These are phyloP conservation scores for Cremastinae sp. DNA, from an alignment of 2,888 invertebrate genomes.

Conservation along the genomic window DNA sequence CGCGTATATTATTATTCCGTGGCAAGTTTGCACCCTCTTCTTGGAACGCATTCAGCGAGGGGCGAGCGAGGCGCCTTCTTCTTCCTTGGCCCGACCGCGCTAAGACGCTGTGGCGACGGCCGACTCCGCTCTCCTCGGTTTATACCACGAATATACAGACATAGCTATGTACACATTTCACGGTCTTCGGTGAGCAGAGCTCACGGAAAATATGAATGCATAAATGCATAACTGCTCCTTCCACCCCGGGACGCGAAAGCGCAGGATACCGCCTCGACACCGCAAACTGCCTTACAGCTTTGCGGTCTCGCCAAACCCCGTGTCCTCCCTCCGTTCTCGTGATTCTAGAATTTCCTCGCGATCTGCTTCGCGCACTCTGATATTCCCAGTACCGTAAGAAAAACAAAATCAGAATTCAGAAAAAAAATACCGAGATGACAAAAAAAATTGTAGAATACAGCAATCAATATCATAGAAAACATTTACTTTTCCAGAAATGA, in stretches of 20 bases:
- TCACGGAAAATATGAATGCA: constrained; percentile 79
- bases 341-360: constrained; percentile 66
- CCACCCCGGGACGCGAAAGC: constrained; percentile 57
- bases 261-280: constrained; percentile 59
- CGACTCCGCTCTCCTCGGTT: constrained; percentile 69
- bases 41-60: constrained; percentile 61
- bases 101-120: constrained; percentile 65
- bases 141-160: constrained; percentile 12
- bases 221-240: constrained; percentile 79
- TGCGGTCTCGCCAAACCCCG: constrained; percentile 51
- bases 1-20: constrained; percentile 78
- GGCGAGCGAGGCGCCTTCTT: constrained; percentile 64
- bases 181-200: constrained; percentile 69
- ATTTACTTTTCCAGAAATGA: too few relatives aligned
- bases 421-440: too few relatives aligned
- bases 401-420: background rate
- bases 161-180: constrained; percentile 62
- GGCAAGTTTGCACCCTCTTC: constrained; percentile 75
- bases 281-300: constrained; percentile 59
- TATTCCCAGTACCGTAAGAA: background rate
- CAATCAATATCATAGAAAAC: too few relatives aligned
- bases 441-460: constrained; percentile 48
- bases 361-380: constrained; percentile 18
- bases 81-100: constrained; percentile 52
- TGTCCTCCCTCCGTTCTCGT: constrained; percentile 49